These are phyloP conservation scores for Neosalanx taihuensis DNA, from an alignment of 2,797 vertebrate species.

Conservation along the genomic window DNA sequence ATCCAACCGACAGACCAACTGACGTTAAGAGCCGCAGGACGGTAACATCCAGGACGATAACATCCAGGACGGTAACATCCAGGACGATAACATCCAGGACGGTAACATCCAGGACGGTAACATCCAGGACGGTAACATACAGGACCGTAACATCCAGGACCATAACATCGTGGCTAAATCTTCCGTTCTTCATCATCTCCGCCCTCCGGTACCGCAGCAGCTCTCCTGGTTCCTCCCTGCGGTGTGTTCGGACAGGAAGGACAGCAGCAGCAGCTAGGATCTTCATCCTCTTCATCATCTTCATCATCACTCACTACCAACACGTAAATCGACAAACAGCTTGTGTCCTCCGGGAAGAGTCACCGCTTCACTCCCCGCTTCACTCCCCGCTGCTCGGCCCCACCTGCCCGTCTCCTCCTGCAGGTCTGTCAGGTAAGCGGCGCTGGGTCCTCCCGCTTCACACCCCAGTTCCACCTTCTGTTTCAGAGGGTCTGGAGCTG, in stretches of 20 bases:
- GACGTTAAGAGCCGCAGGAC: too few species aligned
- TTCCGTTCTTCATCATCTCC: slow-evolving; percentile 29
- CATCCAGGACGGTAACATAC: background rate
- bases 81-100: background rate
- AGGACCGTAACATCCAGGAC: background rate
- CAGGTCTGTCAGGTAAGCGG: slow-evolving; percentile 49
- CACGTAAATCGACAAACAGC: slow-evolving; percentile 32
- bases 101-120: background rate
- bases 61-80: background rate
- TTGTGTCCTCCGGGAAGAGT: slow-evolving; percentile 4
- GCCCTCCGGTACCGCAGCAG: slow-evolving; percentile 17
- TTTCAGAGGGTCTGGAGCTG: too few species aligned
- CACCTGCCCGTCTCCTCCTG: too few species aligned
- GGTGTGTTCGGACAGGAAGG: background rate
- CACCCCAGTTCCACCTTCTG: too few species aligned
- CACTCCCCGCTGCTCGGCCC: slow-evolving; percentile 24
- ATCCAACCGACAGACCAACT: too few species aligned
- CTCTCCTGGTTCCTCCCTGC: slow-evolving; percentile 15
- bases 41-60: background rate
- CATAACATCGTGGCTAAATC: background rate
- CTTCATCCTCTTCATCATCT: slow-evolving; percentile 13
- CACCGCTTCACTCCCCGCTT: slow-evolving; percentile 11
- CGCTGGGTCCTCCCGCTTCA: too few species aligned
- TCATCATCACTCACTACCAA: slow-evolving; percentile 25
- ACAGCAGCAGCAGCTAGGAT: too few species aligned